Conservation (phyloP, 2,888 invertebrate species). For the Drosophila leonis region DNA sequence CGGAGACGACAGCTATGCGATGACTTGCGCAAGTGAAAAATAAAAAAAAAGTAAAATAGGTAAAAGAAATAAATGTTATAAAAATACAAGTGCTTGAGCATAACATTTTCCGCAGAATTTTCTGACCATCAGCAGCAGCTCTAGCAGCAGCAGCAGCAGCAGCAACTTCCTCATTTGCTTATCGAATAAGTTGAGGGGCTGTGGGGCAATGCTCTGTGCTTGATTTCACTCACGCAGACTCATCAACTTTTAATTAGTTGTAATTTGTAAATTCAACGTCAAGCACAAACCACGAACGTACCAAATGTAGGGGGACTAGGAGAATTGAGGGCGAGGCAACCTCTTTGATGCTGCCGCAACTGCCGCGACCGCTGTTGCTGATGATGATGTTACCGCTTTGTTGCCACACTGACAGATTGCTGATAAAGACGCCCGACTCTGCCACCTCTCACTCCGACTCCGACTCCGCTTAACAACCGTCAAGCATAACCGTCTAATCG, state of each 20-base stretch:
- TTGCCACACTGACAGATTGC: constrained; percentile 74
- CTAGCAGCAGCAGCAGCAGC: constrained; percentile 3
- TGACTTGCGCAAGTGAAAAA: constrained; percentile 59
- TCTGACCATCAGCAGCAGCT: constrained; percentile 20
- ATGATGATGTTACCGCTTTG: constrained; percentile 54
- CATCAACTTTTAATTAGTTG: constrained; percentile 84
- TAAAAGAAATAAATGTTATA: constrained; percentile 34
- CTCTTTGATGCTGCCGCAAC: constrained; percentile 49
- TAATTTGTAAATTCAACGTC: constrained; percentile 83
- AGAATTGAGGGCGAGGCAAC: neutral
- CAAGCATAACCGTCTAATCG: constrained; percentile 43
- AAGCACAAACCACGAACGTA: constrained; percentile 57
- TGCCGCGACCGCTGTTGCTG: constrained; percentile 33
- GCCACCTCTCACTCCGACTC: neutral
- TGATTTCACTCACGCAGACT: constrained; percentile 81
- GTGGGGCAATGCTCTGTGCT: constrained; percentile 47
- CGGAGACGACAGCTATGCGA: constrained; percentile 32
- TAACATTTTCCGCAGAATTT: constrained; percentile 59
- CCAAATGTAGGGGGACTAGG: neutral
- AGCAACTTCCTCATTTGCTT: constrained; percentile 68
- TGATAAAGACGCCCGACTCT: constrained; percentile 55
- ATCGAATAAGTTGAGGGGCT: constrained; percentile 32
- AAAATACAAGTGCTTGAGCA: constrained; percentile 32
- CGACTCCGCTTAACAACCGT: neutral
- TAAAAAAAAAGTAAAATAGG: constrained; percentile 14